Evolutionary conservation across 2,888 invertebrate species (phyloP), one percentile per base, ranked within the genome.

Genomic region (Amblyjoppa fuscipennis): DNA sequence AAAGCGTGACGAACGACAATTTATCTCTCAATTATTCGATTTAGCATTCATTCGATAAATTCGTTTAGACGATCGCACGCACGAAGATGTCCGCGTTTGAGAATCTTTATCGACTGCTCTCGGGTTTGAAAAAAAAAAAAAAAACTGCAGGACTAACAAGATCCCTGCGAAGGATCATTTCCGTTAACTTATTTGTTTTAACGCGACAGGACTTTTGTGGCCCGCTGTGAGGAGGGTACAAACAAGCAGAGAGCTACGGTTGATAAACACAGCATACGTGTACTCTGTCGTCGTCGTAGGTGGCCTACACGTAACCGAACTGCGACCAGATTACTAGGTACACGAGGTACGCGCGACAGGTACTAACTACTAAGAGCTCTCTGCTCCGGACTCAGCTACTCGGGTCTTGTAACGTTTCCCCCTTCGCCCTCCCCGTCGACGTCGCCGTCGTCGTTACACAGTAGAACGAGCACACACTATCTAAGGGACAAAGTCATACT

Each of bases 401-500:
- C 75, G 74, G 61, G 51, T 56, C 61, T 69, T 83, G 59, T 61
- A 61, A 74, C 74, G 20, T 66, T 66, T 74, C 49, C 28, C 71
- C 56, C 74, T 34, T 68, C 38, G 38, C 53, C 64, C 13, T 45
- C 59, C 25, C 28, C 59, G 16, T 45, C 41, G 41, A n/a, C 59
- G 34, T 11, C 70, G 20, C 38, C 31, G 49, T 51, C 87, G 89
- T 90, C 88, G 88, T 88, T 88, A 85, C 88, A 92, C 89, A 89
- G 85, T 90, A 90, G 81, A 85, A 25, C 87, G 89, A 90, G 70
- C 90, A 91, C 88, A 89, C 88, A 89, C 87, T 77, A 86, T 73
- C 71, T 81, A 82, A 68, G 75, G 77, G 71, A 77, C 73, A 53
- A 51, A 71, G 69, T 56, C 76, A 31, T 66, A 68, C 51, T 28